Evolutionary conservation across 2,888 invertebrate genomes (phyloP), one percentile per base, ranked within the genome.

Genomic region (Stomorhina lunata): DNA sequence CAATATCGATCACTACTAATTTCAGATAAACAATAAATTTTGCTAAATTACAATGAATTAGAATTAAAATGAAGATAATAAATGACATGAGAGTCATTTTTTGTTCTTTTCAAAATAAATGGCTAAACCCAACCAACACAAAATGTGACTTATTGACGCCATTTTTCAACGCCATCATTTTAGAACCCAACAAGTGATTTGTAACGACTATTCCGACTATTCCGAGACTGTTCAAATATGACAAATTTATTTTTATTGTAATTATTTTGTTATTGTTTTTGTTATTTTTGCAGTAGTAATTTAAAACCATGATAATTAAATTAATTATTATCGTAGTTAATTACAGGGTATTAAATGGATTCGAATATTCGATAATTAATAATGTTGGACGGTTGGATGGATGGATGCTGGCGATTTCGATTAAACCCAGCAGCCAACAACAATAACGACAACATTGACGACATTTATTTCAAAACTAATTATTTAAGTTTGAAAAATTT

Each of bases 81-180:
- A 81, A 73, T 78, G 81, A 78, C 68, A 81, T 48, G 66, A 43
- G 71, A 55, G 20, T 68, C 48, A 50, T 72, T 29, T 63, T 55
- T 55, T 69, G 7, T 12, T 34, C 15, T 29, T 15, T 27, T 48
- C 9, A 5, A 50, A 50, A 25, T 25, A n/a, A n/a, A n/a, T 5
- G 6, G 2, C 2, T 10, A 50, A 61, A 40, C 29, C 48, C 12
- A 25, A 80, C 63, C 59, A 55, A 55, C 59, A 68, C 69, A 73
- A 66, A n/a, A n/a, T n/a, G n/a, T 82, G 82, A 82, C 71, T 82
- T 82, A 82, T 82, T 79, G 82, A 75, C 79, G 82, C 79, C 82
- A 82, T 82, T 82, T 82, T 82, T 82, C 82, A 79, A 78, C 69
- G 73, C 68, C 82, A 79, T 73, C 65, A 72, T 72, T 75, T 55